Conservation (phyloP, 2,113 vertebrate species). For the Malurus cyaneus region DNA sequence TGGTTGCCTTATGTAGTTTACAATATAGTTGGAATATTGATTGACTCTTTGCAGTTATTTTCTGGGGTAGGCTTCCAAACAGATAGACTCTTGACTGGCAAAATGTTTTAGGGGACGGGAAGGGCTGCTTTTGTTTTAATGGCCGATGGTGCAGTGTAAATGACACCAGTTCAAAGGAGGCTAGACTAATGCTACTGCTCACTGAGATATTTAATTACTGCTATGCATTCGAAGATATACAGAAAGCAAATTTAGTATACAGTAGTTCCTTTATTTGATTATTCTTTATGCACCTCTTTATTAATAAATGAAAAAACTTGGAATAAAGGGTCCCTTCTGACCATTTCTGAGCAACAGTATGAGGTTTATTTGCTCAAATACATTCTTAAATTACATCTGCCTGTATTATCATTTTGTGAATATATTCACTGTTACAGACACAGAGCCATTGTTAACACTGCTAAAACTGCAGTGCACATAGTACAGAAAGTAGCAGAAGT, state of each 20-base stretch:
- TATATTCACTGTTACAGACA: constrained; percentile 59
- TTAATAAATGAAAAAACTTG: not conserved
- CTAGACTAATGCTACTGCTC: not conserved
- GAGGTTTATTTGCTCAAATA: constrained; percentile 43
- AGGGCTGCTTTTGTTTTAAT: not conserved
- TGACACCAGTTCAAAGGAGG: not conserved
- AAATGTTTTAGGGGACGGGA: not conserved
- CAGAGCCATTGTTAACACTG: not conserved
- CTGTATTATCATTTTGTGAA: constrained; percentile 30
- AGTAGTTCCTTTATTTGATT: not conserved
- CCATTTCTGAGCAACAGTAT: constrained; percentile 9
- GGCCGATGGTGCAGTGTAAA: not conserved
- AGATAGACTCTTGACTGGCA: not conserved
- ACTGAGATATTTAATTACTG: not conserved
- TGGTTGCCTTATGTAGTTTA: not conserved
- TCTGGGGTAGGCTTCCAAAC: not conserved
- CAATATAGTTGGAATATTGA: not conserved
- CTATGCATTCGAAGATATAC: not conserved
- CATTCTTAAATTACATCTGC: constrained; percentile 40
- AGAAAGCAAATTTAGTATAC: not conserved
- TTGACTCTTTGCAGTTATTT: not conserved
- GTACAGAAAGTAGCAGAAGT: constrained; percentile 11
- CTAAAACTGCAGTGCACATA: not conserved
- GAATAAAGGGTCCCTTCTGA: constrained; percentile 32
- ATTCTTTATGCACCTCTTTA: not conserved